These are phyloP conservation scores for Limnephilus rhombicus DNA, from an alignment of 2,888 invertebrate species.

Conservation along the genomic window DNA sequence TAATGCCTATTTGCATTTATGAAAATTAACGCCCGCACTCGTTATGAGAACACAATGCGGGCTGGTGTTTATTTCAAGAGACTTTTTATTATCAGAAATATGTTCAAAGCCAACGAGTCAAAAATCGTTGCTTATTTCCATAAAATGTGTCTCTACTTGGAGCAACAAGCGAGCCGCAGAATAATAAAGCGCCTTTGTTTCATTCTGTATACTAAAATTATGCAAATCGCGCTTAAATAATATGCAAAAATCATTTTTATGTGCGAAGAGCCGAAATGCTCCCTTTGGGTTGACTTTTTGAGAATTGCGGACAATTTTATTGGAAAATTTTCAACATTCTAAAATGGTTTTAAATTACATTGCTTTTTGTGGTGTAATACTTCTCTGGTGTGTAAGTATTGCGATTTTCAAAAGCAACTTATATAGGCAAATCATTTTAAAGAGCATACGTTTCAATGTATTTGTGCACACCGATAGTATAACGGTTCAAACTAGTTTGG, in stretches of 20 bases:
- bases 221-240: slow-evolving; percentile 42
- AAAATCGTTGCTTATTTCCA: slow-evolving; percentile 42
- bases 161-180: slow-evolving; percentile 45
- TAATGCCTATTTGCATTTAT: background rate
- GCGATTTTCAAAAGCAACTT: background rate
- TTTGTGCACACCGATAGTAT: no score
- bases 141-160: slow-evolving; percentile 34
- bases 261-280: background rate
- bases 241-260: slow-evolving; percentile 42
- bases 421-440: no score
- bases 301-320: slow-evolving; percentile 25
- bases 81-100: background rate
- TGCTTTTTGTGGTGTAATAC: background rate
- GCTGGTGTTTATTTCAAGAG: background rate
- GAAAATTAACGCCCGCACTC: background rate
- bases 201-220: slow-evolving; percentile 42
- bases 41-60: slow-evolving; percentile 16
- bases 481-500: no score
- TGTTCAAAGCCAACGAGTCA: slow-evolving; percentile 32
- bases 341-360: background rate
- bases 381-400: no score
- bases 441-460: no score
- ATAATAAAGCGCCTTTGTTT: slow-evolving; percentile 49
- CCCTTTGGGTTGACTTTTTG: background rate
- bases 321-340: slow-evolving; percentile 13